Percentiles rank a stretch among this genome's conserved stretches.
phyloP scores from a whole-genome alignment of 2,113 vertebrate genomes.

The Hystrix brachyura region DNA sequence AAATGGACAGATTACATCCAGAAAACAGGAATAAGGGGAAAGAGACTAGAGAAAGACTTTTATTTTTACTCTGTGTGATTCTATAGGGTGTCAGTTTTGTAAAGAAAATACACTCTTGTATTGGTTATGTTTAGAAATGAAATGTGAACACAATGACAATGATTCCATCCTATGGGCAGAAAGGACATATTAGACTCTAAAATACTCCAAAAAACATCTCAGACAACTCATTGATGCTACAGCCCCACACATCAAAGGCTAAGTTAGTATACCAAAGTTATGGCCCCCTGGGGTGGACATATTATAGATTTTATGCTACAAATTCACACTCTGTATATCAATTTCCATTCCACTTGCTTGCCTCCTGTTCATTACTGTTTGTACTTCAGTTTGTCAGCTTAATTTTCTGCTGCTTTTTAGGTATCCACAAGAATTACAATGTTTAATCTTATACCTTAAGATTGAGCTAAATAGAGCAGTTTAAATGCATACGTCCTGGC shows the following conservation, averaged over 20 bases:
- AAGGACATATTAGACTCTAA: background rate
- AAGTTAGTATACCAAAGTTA: background rate
- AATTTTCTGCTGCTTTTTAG: slow-evolving; percentile 56
- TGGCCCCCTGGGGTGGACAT: background rate
- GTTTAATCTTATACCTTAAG: slow-evolving; percentile 14
- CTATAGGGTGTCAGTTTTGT: background rate
- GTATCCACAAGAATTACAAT: slow-evolving; percentile 42
- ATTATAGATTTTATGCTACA: slow-evolving; percentile 47
- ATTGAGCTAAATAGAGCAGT: slow-evolving; percentile 45
- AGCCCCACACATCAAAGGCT: background rate
- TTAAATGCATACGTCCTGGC: slow-evolving; percentile 69
- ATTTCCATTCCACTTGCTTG: slow-evolving; percentile 44
- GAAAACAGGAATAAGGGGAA: background rate
- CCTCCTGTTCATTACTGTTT: slow-evolving; percentile 52
- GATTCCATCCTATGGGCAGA: background rate
- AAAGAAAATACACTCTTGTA: background rate
- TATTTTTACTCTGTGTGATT: background rate
- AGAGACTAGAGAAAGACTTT: background rate
- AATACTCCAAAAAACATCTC: background rate
- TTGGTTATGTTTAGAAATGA: slow-evolving; percentile 22
- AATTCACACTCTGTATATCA: slow-evolving; percentile 41
- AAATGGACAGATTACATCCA: background rate
- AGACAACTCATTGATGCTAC: background rate
- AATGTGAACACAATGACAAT: background rate
- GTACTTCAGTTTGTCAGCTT: slow-evolving; percentile 61